Conservation (phyloP, 2,797 vertebrate genomes). For the Molothrus ater region DNA sequence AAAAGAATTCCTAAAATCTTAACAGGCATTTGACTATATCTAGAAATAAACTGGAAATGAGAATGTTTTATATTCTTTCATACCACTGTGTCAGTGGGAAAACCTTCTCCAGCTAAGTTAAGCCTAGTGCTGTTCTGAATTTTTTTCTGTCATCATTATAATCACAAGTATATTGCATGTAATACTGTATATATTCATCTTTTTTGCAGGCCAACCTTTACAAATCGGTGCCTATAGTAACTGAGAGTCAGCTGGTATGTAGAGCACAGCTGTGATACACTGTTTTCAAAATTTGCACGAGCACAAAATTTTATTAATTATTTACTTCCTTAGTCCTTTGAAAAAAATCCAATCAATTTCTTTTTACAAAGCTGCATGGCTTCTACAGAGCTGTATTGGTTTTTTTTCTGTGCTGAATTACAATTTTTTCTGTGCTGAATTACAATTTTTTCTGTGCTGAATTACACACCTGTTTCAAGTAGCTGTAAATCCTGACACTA, state of each 20-base stretch:
- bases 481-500: neutral
- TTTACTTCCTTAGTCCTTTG: neutral
- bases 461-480: neutral
- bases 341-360: neutral
- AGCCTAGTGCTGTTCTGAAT: neutral
- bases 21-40: neutral
- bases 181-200: neutral
- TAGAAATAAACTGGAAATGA: neutral
- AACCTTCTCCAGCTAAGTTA: neutral
- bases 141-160: neutral
- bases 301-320: neutral
- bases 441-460: neutral
- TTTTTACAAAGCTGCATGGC: neutral
- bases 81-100: neutral
- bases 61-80: neutral
- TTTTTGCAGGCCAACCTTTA: slow-evolving; percentile 76
- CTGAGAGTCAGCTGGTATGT: slow-evolving; percentile 75
- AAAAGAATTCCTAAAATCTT: neutral
- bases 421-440: too few relatives aligned
- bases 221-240: slow-evolving; percentile 30
- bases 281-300: neutral
- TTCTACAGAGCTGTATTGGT: neutral
- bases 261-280: neutral
- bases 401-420: too few relatives aligned
- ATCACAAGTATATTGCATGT: neutral